A percentile compares a stretch with the other conserved stretches of the same genome.
Conservation (phyloP, 2,113 vertebrate species). For the Noctilio leporinus region DNA sequence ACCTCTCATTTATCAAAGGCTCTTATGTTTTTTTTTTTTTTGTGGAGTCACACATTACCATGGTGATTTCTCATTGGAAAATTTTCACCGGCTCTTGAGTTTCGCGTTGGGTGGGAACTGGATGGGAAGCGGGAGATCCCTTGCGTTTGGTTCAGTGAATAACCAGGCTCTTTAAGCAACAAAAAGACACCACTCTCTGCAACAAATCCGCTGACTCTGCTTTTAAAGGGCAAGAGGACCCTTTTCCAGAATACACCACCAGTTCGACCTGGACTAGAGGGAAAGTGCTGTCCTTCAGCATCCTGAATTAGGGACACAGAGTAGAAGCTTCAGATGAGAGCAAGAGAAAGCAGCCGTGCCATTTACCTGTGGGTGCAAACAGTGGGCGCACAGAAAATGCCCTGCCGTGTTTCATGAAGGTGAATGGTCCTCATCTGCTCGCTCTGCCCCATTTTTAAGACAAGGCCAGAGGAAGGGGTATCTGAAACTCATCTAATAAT, state of each 20-base stretch:
- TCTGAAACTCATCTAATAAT: background rate
- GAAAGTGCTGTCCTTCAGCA: background rate
- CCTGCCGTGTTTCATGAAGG: rapidly evolving
- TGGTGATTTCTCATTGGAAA: background rate
- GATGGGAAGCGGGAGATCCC: background rate
- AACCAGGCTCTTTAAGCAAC: background rate
- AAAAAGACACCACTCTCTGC: background rate
- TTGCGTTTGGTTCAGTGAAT: no score
- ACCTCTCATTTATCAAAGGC: background rate
- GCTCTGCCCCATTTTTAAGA: background rate
- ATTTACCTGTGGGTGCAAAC: background rate
- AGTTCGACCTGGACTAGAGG: background rate
- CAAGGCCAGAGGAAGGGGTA: background rate
- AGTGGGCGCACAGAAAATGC: background rate
- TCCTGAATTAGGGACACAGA: background rate
- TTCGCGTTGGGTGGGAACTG: background rate
- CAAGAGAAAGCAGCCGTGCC: background rate
- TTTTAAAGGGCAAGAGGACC: background rate
- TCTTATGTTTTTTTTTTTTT: background rate
- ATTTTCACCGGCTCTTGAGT: background rate
- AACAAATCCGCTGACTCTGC: background rate
- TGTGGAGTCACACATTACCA: background rate
- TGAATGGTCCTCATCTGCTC: background rate
- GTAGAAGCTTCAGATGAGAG: background rate
- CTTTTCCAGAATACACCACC: background rate